Conservation (phyloP, 2,797 vertebrate genomes). For the Lemur catta region DNA sequence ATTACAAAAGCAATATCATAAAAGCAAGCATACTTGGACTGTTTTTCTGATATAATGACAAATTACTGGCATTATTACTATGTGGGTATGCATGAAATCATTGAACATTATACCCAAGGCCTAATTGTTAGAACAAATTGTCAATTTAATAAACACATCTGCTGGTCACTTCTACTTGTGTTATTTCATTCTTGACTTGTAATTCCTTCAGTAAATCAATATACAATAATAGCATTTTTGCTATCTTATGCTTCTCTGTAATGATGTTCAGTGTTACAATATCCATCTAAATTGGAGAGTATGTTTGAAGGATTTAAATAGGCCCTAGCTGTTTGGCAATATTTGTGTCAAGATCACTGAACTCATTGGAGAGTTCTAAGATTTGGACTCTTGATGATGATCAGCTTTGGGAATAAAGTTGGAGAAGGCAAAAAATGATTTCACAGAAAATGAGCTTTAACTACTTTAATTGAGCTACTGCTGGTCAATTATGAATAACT, state of each 20-base stretch:
- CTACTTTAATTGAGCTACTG: not conserved
- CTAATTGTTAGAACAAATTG: not conserved
- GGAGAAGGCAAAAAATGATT: conserved; percentile 9
- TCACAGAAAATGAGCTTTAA: conserved; percentile 37
- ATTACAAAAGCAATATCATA: not conserved
- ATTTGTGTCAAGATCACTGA: not conserved
- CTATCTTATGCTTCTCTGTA: not conserved
- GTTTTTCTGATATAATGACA: not conserved
- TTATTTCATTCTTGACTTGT: not conserved
- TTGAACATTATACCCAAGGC: not conserved
- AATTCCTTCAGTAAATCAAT: not conserved
- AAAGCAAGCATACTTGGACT: not conserved
- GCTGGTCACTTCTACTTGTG: not conserved
- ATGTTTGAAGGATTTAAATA: not conserved
- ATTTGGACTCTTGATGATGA: not conserved
- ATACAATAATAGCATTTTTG: not conserved
- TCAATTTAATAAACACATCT: not conserved
- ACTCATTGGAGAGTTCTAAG: not conserved
- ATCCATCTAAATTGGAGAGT: not conserved
- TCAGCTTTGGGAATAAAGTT: not conserved
- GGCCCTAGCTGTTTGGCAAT: not conserved
- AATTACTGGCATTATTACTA: not conserved
- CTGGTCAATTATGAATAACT: not conserved
- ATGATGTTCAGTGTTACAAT: not conserved
- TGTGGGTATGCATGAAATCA: not conserved